Evolutionary conservation across 2,888 invertebrate species (phyloP).

Genomic region (Lasioglossum calceatum): DNA sequence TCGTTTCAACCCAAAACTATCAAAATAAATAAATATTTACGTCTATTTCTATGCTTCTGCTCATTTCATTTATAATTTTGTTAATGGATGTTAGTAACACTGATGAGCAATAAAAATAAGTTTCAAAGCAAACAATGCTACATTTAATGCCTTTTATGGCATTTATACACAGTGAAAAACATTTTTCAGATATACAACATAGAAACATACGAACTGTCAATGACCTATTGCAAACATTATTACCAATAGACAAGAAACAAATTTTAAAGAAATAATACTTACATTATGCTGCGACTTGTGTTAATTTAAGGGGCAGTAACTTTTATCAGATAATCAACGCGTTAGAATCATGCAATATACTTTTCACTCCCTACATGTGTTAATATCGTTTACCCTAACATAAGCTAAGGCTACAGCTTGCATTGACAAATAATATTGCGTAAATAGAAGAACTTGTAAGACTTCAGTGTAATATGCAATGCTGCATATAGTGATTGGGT

Average conservation of each 20-base stretch:
- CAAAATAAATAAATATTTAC: background rate
- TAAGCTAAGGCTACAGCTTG: slow-evolving; percentile 54
- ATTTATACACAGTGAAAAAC: background rate
- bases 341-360: slow-evolving; percentile 55
- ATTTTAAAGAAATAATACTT: slow-evolving; percentile 36
- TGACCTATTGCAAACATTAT: background rate
- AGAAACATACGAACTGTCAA: background rate
- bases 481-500: slow-evolving; percentile 52
- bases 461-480: slow-evolving; percentile 64
- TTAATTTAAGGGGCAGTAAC: slow-evolving; percentile 57
- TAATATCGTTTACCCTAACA: slow-evolving; percentile 56
- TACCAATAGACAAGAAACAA: background rate
- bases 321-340: slow-evolving; percentile 36
- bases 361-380: slow-evolving; percentile 55
- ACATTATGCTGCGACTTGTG: slow-evolving; percentile 58
- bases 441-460: slow-evolving; percentile 57
- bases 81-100: background rate
- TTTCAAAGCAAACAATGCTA: background rate
- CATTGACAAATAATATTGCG: slow-evolving; percentile 63
- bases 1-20: no score
- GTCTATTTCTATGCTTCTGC: no score
- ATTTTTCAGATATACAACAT: background rate
- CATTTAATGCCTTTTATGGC: background rate
- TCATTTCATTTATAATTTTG: background rate
- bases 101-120: background rate